A percentile compares a stretch with the other conserved stretches of the same genome.
These are phyloP conservation scores for Lithobates sylvaticus DNA, from an alignment of 2,797 vertebrate genomes.

Conservation along the genomic window DNA sequence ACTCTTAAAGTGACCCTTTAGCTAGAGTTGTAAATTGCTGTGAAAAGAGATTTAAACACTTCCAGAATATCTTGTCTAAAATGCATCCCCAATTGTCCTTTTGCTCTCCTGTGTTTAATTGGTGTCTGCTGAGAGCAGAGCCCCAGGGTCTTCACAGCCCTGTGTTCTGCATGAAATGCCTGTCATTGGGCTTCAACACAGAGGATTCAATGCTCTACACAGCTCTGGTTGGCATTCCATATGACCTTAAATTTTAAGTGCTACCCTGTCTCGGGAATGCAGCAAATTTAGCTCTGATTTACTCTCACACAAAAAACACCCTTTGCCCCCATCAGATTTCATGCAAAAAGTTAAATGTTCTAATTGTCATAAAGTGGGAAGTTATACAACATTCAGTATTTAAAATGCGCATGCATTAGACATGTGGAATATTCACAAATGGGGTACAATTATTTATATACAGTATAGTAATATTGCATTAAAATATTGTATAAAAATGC, in stretches of 20 bases:
- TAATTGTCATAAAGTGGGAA: neutral
- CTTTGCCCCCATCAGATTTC: constrained; percentile 23
- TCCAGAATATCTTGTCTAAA: constrained; percentile 9
- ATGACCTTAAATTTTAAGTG: constrained; percentile 55
- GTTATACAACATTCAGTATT: neutral
- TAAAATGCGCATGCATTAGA: neutral
- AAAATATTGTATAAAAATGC: neutral
- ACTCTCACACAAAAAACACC: constrained; percentile 31
- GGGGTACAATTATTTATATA: neutral
- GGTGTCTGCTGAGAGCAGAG: constrained; percentile 48
- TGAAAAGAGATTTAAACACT: neutral
- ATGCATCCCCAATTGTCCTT: constrained; percentile 35
- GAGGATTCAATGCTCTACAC: constrained; percentile 29
- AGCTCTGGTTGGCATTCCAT: constrained; percentile 12
- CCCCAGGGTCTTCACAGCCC: constrained; percentile 42
- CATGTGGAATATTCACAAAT: neutral
- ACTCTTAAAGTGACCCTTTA: constrained; percentile 16
- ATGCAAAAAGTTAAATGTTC: constrained; percentile 32
- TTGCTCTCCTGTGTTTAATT: constrained; percentile 50
- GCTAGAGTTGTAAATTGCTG: constrained; percentile 3
- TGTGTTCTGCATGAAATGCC: constrained; percentile 49
- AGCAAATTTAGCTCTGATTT: constrained; percentile 46
- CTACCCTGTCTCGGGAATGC: neutral
- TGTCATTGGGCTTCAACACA: constrained; percentile 49
- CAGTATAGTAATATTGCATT: neutral